A percentile compares a stretch with the other conserved stretches of the same genome.
These are phyloP conservation scores for Acrossocheilus wenchowensis DNA, from an alignment of 2,797 vertebrate species.

Conservation along the genomic window DNA sequence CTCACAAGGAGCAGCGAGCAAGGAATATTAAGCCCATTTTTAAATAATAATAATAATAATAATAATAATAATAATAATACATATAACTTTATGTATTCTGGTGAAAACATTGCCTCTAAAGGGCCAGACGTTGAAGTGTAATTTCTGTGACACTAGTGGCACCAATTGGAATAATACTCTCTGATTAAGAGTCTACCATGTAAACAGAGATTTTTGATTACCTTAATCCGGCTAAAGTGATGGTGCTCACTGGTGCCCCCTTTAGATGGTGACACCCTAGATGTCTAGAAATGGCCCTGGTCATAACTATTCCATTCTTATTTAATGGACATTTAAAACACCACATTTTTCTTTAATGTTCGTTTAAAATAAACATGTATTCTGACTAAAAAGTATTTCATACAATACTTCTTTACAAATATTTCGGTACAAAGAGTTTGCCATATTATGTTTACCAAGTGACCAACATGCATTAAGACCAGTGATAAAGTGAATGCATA, in stretches of 20 bases:
- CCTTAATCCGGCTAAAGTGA: too few species aligned
- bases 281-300: neutral
- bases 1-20: neutral
- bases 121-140: too few species aligned
- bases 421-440: neutral
- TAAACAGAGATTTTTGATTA: too few species aligned
- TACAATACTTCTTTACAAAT: neutral
- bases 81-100: neutral
- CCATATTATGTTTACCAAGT: neutral
- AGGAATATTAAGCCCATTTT: neutral
- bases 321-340: neutral
- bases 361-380: neutral
- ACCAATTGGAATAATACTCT: neutral
- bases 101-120: neutral
- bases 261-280: too few species aligned
- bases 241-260: too few species aligned
- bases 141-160: neutral
- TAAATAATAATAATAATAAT: neutral
- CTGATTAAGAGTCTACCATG: too few species aligned
- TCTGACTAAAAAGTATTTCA: neutral
- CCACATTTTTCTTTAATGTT: neutral
- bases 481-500: neutral
- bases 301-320: neutral
- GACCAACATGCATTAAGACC: neutral
- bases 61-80: neutral